Evolutionary conservation across 2,113 vertebrate genomes (phyloP), one percentile per base, ranked within the genome.

Genomic region (Pycnonotus jocosus): DNA sequence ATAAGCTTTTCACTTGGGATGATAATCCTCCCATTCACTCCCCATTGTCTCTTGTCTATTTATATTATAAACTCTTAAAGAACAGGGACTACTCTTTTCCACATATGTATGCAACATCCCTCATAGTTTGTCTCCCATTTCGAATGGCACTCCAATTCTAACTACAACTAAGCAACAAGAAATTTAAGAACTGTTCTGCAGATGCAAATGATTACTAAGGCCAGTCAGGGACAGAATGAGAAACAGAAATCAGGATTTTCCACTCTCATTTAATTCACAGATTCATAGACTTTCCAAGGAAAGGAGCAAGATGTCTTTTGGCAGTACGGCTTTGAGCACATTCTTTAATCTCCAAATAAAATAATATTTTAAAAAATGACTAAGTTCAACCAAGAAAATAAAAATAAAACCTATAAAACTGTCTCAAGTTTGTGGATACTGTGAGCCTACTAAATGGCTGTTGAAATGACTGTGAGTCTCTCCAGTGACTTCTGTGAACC

Each of bases 231-330:
- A 80, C 47, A 93, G 85, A 94, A 85, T 27, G 3, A 91, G 85
- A 96, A 95, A 90, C 51, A 97, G 90, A 91, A 96, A 91, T 81
- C 47, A 77, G n/a, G 56, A 74, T 86, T 94, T 94, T 96, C 79
- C 68, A 74, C 44, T 94, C 80, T 90, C 7, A 12, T 51, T 80
- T 69, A 93, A 81, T 81, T 90, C 51, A 83, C 42, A 88, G 70
- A 94, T 80, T 66, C 35, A 64, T 72, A 40, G 18, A 60, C 17
- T 92, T 81, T 74, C 79, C 76, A 83, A 80, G 68, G 38, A 69
- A 71, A 85, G 53, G 12, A 87, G 53, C 20, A 86, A 86, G 77
- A 70, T 70, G 22, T 88, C 37, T 73, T 89, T 69, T 61, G 66
- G 51, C 71, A 78, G 12, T 30, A 37, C 13, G 22, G 31, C 25